Evolutionary conservation across 2,797 vertebrate species (phyloP).

Genomic region (Hirundo rustica): DNA sequence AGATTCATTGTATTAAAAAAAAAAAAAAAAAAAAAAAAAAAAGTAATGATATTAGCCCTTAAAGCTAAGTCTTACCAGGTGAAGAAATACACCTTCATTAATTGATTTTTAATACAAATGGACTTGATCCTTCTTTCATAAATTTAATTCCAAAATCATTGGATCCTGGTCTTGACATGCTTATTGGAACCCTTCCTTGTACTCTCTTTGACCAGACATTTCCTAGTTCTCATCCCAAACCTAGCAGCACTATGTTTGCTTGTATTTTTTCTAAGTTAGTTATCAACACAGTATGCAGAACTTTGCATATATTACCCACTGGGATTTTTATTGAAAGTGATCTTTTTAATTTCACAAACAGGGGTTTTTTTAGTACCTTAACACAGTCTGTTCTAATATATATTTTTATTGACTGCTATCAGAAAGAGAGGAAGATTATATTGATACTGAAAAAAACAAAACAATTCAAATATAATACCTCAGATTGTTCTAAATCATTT

Average conservation of each 20-base stretch:
- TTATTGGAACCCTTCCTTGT: neutral
- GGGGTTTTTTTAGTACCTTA: neutral
- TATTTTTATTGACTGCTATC: neutral
- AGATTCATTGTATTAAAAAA: neutral
- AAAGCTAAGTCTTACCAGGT: neutral
- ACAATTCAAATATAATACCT: neutral
- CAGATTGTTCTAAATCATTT: neutral
- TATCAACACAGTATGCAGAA: neutral
- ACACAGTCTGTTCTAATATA: neutral
- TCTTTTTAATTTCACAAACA: neutral
- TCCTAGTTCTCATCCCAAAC: neutral
- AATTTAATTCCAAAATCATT: neutral
- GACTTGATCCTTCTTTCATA: neutral
- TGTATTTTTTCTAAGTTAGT: neutral
- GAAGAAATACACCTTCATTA: neutral
- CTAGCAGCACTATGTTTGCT: neutral
- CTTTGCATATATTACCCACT: accelerated
- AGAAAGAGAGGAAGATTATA: neutral
- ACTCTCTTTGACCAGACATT: neutral
- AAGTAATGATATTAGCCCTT: neutral
- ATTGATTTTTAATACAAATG: neutral
- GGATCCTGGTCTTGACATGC: neutral
- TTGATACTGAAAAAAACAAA: neutral
- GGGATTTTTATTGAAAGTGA: neutral
- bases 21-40: accelerated